phyloP scores from a whole-genome alignment of 1,140 invertebrate genomes.

The Oncopodura yosiiana region DNA sequence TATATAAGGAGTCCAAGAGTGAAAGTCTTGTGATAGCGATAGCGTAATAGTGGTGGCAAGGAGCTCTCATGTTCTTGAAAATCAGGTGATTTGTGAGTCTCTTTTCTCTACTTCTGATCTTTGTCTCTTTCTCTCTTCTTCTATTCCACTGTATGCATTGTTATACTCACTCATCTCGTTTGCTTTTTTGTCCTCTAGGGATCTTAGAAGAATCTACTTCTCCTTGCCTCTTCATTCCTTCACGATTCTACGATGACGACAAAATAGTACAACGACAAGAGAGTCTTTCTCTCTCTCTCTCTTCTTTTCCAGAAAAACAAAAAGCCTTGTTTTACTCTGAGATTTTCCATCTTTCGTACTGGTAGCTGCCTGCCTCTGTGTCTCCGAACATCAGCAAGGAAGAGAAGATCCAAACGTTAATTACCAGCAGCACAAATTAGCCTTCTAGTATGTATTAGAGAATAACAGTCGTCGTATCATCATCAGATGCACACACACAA shows the following conservation, averaged over 20 bases:
- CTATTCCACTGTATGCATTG: too few species aligned
- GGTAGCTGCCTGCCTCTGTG: too few species aligned
- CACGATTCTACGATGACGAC: too few species aligned
- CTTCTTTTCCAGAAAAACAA: background rate
- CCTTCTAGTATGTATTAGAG: conserved; percentile 18
- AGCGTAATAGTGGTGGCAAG: conserved; percentile 8
- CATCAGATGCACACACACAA: too few species aligned
- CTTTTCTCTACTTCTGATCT: conserved; percentile 25
- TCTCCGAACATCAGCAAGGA: conserved; percentile 24
- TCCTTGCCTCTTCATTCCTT: background rate
- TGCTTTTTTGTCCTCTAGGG: conserved; percentile 21
- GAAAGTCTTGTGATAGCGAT: too few species aligned
- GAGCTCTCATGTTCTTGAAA: conserved; percentile 31
- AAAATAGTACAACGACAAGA: too few species aligned
- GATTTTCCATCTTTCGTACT: background rate
- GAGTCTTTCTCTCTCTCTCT: conserved; percentile 3
- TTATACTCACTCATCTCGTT: too few species aligned
- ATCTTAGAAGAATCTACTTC: conserved; percentile 4
- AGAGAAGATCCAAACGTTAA: conserved; percentile 31
- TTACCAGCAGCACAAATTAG: conserved; percentile 34
- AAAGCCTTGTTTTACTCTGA: background rate
- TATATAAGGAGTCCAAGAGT: background rate
- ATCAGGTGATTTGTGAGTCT: conserved; percentile 32
- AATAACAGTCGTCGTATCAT: too few species aligned
- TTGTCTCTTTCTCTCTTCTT: conserved; percentile 22